Evolutionary conservation across 1,140 invertebrate genomes (phyloP), one percentile per base, ranked within the genome.

Genomic region (Macrocentrus cingulum): DNA sequence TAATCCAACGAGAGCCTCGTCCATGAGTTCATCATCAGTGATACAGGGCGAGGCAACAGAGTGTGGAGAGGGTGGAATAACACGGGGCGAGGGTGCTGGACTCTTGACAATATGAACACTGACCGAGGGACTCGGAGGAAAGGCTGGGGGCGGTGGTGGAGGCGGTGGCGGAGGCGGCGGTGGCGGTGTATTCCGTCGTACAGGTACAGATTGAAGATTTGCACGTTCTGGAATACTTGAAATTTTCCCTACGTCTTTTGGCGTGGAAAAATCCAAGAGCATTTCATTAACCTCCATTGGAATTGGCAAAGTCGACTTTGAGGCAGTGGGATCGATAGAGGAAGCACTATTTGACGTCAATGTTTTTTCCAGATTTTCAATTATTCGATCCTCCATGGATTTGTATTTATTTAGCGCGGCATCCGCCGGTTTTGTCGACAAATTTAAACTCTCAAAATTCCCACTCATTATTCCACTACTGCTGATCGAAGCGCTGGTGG

Each of bases 11-110:
- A 94, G 77, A 1, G 91, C 90, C 69, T 92, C 91, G 70, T 94
- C 91, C 88, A 94, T 92, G 1, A 94, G 83, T 66, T 94, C 91
- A 72, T 94, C 91, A 66, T 94, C 91, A 54, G 91, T 91, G 55
- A 90, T 88, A 63, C 87, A 89, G 3, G 91, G 90, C 1, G 91
- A 91, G 32, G 85, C 84, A 2, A 88, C 89, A 1, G 63, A 62
- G 67, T 88, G 88, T 1, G 88, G 89, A 5, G 88, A 88, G 1
- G 87, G 83, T 2, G 77, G 75, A 2, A 84, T 83, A 11, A 88
- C 81, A 7, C 87, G 72, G 0, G 87, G 88, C 11, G 86, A 87
- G 0, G 88, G 87, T 0, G 86, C 87, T 1, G 89, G 89, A 52
- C 88, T 90, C 68, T 91, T 91, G 6, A 91, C 85, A 50, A 91